Base-by-base conservation (phyloP, 1,140 invertebrate genomes). In the Meteorus sp. region DNA sequence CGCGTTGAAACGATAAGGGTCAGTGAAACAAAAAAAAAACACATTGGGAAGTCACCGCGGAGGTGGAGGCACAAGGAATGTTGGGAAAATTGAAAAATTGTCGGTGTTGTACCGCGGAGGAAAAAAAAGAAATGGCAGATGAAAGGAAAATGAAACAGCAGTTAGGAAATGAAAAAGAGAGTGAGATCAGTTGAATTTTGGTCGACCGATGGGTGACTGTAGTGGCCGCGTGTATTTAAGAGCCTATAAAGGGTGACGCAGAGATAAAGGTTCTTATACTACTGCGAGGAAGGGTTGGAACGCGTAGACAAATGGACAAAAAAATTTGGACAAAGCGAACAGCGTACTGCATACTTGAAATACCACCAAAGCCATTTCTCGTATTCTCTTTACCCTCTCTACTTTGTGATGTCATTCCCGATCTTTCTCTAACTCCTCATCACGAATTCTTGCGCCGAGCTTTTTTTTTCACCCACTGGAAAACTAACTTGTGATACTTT, bases 251-350 rank as follows among this genome's bases (percentile, higher is more conserved):
- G 41, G 53, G 53, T 56, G 43, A 27, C 47, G 22, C 48, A 33
- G 17, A 19, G 48, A 35, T 35, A 51, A 51, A 51, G 23, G 37
- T 35, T 52, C 20, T n/a, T 11, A 15, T n/a, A n/a, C n/a, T n/a
- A 25, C n/a, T 9, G 31, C n/a, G n/a, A 33, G 13, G n/a, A 53
- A 27, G 22, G 45, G 55, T 54, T 59, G 56, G 62, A 54, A 68
- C 48, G 63, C 54, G 59, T 60, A 61, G 66, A 74, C 71, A 71
- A 74, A 74, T 74, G 68, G 67, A 63, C 65, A 66, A 43, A 72
- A 74, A 74, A 74, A 72, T 74, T 74, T 55, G 64, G 62, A 74
- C 71, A 74, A 72, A 74, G 68, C 66, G n/a, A n/a, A n/a, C 66
- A 62, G 66, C 65, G 56, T 58, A 55, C 58, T 59, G 61, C 69